Evolutionary conservation across 2,888 invertebrate species (phyloP), one percentile per base, ranked within the genome.

Genomic region (Syritta pipiens): DNA sequence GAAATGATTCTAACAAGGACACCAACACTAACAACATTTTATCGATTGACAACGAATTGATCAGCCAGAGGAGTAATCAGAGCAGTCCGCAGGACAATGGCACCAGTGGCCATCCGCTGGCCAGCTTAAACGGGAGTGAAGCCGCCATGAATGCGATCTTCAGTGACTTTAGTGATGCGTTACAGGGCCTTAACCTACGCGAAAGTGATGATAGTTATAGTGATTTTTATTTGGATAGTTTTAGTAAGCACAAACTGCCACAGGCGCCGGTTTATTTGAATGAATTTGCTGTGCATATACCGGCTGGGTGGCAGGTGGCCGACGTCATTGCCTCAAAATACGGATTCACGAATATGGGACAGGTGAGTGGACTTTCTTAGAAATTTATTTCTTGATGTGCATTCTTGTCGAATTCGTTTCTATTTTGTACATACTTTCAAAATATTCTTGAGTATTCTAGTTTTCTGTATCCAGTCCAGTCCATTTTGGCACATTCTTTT

Each of bases 271-370:
- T 94, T 85, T 96, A 93, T 89, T 92, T 93, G 89, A 95, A 95
- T 89, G 92, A 95, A 87, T 95, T 95, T 86, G 97, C 97, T 49
- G 94, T 97, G 48, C 93, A 95, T 87, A 93, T 98, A 86, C 94
- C 94, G 17, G 93, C 91, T 40, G 93, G 94, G 12, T 88, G 90
- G 55, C 90, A 91, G n/a, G 91, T 91, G 75, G 97, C 96, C 42
- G 92, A 94, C 85, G 90, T 89, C 79, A 92, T 98, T 83, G 97
- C 97, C 49, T 89, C 88, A 82, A 94, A 94, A 88, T 94, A 97
- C 89, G 97, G 96, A 84, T 97, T 95, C 91, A 90, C 90, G 85
- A 95, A 97, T 89, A 91, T 92, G 85, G 96, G 97, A 90, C 94
- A 96, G 95, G 97, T 97, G 87, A 92, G 93, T 81, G n/a, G 4